Evolutionary conservation across 2,797 vertebrate species (phyloP), one percentile per base, ranked within the genome.

Genomic region (Dendrocincla fuliginosa): DNA sequence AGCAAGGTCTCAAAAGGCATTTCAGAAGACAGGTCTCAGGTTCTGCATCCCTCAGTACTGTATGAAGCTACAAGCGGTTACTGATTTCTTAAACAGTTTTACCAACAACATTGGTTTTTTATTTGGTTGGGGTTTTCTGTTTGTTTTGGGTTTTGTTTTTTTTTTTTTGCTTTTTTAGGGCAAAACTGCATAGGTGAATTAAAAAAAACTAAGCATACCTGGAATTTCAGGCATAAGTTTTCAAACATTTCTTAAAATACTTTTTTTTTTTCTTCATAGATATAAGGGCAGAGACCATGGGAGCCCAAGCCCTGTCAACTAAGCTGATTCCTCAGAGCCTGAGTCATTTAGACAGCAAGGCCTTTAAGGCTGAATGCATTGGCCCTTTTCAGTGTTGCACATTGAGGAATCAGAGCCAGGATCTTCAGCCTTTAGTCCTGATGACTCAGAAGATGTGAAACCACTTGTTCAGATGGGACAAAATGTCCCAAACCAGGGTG

Each of bases 321-420:
- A 67, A 35, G 16, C 15, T 93, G 89, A 77, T 85, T 92, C 73
- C 78, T 93, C 52, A 53, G 46, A n/a, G 81, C 12, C 64, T 64
- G 79, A 86, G 49, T 89, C 14, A 92, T 74, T 89, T 80, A 42
- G 91, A 49, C 35, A 87, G 64, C 37, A 65, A 57, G 27, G 35
- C 22, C 22, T 71, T 78, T 33, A 53, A 35, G n/a, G 41, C 28
- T 71, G 50, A n/a, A 37, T 85, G 15, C 0, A 0, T 10, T 70
- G 46, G 7, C 9, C 17, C 8, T n/a, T 90, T 90, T 63, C 52
- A 70, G 35, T 5, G n/a, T 28, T 77, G 55, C 14, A 42, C n/a
- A 35, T 6, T 27, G 55, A 82, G 33, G 35, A 86, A 41, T 50
- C 22, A 39, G 76, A 84, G 50, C 16, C 74, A 76, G 42, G 20